phyloP scores from a whole-genome alignment of 2,113 vertebrate genomes.

The Nothocercus nigrocapillus region DNA sequence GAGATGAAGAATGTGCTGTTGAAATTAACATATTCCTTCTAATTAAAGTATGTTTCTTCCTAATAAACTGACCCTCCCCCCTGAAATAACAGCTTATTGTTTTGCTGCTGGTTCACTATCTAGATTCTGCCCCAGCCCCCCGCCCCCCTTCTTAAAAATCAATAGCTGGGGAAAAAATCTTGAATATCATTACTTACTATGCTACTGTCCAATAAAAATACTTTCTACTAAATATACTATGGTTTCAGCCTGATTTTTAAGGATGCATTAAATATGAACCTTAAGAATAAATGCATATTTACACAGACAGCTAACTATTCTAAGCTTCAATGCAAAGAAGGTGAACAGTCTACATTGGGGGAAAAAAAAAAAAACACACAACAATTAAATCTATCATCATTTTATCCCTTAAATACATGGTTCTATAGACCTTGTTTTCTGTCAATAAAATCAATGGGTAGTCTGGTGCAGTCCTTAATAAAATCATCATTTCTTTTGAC shows the following conservation, averaged over 20 bases:
- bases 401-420: background rate
- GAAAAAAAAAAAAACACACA: background rate
- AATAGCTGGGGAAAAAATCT: background rate
- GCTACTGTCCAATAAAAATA: background rate
- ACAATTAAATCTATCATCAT: constrained; percentile 7
- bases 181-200: background rate
- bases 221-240: background rate
- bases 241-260: background rate
- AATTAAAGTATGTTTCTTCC: constrained; percentile 73
- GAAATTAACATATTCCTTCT: constrained; percentile 69
- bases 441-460: background rate
- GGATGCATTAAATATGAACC: constrained; percentile 6
- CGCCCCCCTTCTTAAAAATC: background rate
- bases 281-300: constrained; percentile 69
- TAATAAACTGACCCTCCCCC: constrained; percentile 57
- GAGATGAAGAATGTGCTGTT: constrained; percentile 57
- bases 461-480: background rate
- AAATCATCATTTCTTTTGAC: background rate
- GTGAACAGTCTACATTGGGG: constrained; percentile 10
- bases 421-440: background rate
- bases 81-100: background rate
- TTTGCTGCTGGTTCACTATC: constrained; percentile 36
- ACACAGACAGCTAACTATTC: constrained; percentile 64
- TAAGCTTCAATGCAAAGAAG: constrained; percentile 28
- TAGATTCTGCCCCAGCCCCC: background rate